Percentiles rank a stretch among this genome's conserved stretches.
Conservation (phyloP, 1,140 invertebrate species). For the Cyrtorhinus lividipennis region DNA sequence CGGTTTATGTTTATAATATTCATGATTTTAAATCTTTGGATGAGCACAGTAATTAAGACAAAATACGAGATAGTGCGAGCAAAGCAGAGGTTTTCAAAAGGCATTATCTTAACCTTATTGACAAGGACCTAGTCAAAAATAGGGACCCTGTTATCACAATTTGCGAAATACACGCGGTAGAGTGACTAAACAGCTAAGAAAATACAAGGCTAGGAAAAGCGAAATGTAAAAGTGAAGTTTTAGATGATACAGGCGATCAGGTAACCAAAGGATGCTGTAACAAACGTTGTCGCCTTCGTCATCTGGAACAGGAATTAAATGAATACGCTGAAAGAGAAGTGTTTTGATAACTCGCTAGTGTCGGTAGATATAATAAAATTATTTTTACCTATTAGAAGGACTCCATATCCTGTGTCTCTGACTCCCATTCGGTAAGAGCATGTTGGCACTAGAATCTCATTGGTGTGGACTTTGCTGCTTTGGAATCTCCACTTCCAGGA, state of each 20-base stretch:
- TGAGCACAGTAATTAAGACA: no score
- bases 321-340: slow-evolving; percentile 14
- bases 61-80: no score
- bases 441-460: slow-evolving; percentile 81
- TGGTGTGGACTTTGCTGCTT: slow-evolving; percentile 23
- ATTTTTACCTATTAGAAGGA: slow-evolving; percentile 60
- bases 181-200: no score
- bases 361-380: no score
- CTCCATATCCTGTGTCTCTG: slow-evolving; percentile 65
- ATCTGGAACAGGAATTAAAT: slow-evolving; percentile 29
- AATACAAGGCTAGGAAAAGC: background rate
- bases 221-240: slow-evolving; percentile 26
- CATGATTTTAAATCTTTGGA: no score
- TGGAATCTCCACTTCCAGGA: slow-evolving; percentile 26
- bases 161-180: background rate
- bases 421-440: slow-evolving; percentile 92
- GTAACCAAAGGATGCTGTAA: slow-evolving; percentile 34
- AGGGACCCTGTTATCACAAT: background rate
- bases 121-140: no score
- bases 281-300: slow-evolving; percentile 32
- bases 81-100: no score
- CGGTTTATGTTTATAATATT: no score
- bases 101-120: no score
- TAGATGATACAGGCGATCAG: slow-evolving; percentile 32
- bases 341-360: no score